A percentile compares a stretch with the other conserved stretches of the same genome.
These are phyloP conservation scores for Eulemur rubriventer DNA, from an alignment of 2,797 vertebrate species.

Conservation along the genomic window DNA sequence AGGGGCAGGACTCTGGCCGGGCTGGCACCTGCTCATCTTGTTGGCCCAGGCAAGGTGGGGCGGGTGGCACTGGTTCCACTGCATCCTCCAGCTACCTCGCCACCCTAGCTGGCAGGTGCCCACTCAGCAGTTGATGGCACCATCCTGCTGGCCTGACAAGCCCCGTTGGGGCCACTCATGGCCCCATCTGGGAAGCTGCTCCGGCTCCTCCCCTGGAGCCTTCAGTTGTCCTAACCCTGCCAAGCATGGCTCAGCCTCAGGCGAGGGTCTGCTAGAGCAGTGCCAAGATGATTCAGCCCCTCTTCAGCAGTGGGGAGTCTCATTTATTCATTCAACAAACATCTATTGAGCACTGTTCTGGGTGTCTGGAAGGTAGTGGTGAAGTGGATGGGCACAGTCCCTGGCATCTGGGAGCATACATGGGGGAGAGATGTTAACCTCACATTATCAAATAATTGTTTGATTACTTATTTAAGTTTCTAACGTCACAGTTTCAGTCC, in stretches of 20 bases:
- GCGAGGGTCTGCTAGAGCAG: background rate
- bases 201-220: background rate
- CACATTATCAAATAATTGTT: background rate
- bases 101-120: background rate
- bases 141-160: background rate
- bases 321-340: background rate
- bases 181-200: background rate
- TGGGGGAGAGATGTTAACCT: background rate
- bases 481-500: background rate
- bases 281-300: background rate
- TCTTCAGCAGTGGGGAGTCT: background rate
- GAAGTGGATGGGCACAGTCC: background rate
- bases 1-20: background rate
- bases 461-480: background rate
- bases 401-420: background rate
- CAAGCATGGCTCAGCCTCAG: background rate
- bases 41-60: slow-evolving; percentile 3
- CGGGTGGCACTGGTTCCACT: background rate
- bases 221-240: background rate
- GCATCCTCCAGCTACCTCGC: background rate
- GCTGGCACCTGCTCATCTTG: slow-evolving; percentile 50
- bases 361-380: background rate
- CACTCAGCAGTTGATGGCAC: background rate
- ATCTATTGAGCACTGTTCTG: background rate
- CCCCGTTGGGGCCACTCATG: background rate